Percentiles rank a stretch among this genome's conserved stretches.
These are phyloP conservation scores for Aeoliscus strigatus DNA, from an alignment of 2,797 vertebrate species.

Conservation along the genomic window DNA sequence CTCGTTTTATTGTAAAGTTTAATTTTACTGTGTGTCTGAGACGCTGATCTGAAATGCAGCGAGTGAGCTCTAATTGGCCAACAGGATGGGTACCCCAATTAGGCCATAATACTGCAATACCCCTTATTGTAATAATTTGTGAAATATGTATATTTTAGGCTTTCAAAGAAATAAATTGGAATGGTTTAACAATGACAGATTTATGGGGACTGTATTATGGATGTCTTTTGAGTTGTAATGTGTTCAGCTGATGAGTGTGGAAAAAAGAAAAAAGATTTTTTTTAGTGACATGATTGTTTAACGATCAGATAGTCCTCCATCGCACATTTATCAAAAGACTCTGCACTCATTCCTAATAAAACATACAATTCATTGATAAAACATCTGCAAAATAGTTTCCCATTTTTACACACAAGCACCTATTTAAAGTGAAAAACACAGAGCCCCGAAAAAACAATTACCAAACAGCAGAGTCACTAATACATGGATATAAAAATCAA, in stretches of 20 bases:
- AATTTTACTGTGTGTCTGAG: constrained; percentile 42
- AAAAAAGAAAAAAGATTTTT: constrained; percentile 43
- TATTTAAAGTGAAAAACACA: constrained; percentile 37
- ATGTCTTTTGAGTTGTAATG: constrained; percentile 42
- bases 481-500: constrained; percentile 15
- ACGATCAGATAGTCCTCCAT: constrained; percentile 48
- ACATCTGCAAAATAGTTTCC: constrained; percentile 67
- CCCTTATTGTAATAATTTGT: constrained; percentile 75
- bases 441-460: constrained; percentile 24
- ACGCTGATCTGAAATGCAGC: constrained; percentile 27
- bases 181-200: constrained; percentile 67
- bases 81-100: constrained; percentile 53
- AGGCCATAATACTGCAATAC: constrained; percentile 66
- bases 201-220: constrained; percentile 40
- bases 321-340: constrained; percentile 54
- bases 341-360: constrained; percentile 69
- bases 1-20: constrained; percentile 51
- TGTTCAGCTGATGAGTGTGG: constrained; percentile 37
- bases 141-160: constrained; percentile 79
- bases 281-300: constrained; percentile 57
- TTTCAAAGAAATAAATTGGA: constrained; percentile 75
- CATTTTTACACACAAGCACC: constrained; percentile 54
- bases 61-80: constrained; percentile 55
- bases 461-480: constrained; percentile 22
- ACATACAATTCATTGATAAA: constrained; percentile 61